phyloP scores from a whole-genome alignment of 2,888 invertebrate species.

The Melanotus villosus region DNA sequence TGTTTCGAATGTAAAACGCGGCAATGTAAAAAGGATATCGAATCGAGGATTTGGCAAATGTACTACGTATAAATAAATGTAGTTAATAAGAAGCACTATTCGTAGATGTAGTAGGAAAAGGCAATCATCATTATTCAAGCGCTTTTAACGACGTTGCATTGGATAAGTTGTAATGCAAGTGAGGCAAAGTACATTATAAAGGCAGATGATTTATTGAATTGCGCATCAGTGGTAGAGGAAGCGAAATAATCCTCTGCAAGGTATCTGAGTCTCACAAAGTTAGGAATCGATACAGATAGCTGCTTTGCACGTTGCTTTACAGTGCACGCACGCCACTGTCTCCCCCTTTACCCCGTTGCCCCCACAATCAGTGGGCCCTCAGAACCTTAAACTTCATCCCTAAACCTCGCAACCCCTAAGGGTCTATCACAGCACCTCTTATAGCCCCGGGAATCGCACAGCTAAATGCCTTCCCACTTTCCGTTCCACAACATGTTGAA shows the following conservation, averaged over 20 bases:
- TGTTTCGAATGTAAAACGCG: too few relatives aligned
- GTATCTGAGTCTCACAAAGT: constrained; percentile 23
- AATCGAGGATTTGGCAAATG: too few relatives aligned
- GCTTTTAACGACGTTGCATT: constrained; percentile 35
- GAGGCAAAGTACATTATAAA: constrained; percentile 39
- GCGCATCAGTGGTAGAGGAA: constrained; percentile 42
- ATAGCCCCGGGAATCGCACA: constrained; percentile 45
- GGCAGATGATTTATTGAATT: constrained; percentile 41
- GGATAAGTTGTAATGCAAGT: constrained; percentile 38
- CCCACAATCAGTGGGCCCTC: constrained; percentile 32
- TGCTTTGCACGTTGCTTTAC: constrained; percentile 34
- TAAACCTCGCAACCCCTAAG: constrained; percentile 44
- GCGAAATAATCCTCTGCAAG: constrained; percentile 37
- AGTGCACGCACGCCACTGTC: constrained; percentile 36
- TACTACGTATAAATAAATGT: too few relatives aligned
- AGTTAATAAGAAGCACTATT: not conserved
- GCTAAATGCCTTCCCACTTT: constrained; percentile 46
- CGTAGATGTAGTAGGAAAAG: not conserved
- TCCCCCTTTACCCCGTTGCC: constrained; percentile 18
- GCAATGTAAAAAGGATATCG: too few relatives aligned
- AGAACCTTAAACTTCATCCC: constrained; percentile 46
- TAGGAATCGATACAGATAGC: constrained; percentile 41
- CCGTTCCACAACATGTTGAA: constrained; percentile 45
- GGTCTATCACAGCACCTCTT: constrained; percentile 45
- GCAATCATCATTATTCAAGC: constrained; percentile 39